Evolutionary conservation across 1,140 invertebrate species (phyloP).

Genomic region (Habropoda laboriosa): DNA sequence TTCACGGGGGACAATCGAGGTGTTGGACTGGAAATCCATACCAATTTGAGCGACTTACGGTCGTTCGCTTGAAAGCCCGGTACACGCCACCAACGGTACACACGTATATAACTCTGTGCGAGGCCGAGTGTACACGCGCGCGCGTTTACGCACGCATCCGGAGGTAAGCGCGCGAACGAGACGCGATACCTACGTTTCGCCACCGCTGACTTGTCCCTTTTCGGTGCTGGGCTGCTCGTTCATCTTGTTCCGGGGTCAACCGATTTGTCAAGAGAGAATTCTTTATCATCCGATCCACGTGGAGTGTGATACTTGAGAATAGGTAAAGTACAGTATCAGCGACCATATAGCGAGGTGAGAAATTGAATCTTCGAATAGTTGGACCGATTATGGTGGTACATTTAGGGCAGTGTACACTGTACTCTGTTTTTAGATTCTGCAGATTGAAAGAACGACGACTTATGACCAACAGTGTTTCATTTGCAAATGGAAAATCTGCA

Average conservation of each 20-base stretch:
- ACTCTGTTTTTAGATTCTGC: no score
- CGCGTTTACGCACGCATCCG: constrained; percentile 20
- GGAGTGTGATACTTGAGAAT: no score
- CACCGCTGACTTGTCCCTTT: neutral
- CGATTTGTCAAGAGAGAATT: neutral
- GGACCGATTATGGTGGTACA: no score
- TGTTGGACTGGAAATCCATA: constrained; percentile 82
- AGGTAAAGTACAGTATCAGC: no score
- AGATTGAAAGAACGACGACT: no score
- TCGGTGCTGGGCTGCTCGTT: neutral
- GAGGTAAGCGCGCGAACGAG: neutral
- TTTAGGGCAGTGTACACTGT: no score
- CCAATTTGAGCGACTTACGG: constrained; percentile 80
- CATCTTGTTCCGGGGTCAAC: neutral
- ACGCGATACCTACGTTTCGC: neutral
- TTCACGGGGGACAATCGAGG: constrained; percentile 81
- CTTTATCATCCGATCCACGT: neutral
- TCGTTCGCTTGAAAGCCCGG: constrained; percentile 72
- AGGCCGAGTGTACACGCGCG: neutral
- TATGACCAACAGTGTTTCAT: no score
- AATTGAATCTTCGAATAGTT: no score
- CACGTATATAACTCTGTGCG: neutral
- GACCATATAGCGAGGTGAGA: no score
- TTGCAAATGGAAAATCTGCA: no score
- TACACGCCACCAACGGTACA: constrained; percentile 19